phyloP scores from a whole-genome alignment of 2,113 vertebrate species.

The Hyaena hyaena region DNA sequence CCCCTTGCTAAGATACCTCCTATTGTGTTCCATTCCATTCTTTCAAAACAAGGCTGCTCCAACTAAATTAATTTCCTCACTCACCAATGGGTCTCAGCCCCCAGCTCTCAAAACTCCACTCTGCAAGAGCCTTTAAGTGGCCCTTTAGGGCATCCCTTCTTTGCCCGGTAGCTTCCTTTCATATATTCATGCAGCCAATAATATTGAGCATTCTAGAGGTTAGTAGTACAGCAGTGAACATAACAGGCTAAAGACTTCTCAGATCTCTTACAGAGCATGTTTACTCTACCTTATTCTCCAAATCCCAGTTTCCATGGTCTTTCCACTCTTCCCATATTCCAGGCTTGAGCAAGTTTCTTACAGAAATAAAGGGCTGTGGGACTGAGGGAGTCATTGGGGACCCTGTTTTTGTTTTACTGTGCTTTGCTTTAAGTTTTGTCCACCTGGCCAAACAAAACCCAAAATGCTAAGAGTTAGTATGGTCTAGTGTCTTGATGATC shows the following conservation, averaged over 20 bases:
- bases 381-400: background rate
- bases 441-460: background rate
- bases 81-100: background rate
- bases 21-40: background rate
- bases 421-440: background rate
- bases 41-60: background rate
- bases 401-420: conserved; percentile 15
- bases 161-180: background rate
- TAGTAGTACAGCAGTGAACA: background rate
- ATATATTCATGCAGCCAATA: background rate
- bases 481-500: background rate
- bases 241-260: background rate
- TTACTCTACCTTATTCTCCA: background rate
- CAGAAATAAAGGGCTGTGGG: background rate
- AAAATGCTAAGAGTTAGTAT: background rate
- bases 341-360: background rate
- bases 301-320: background rate
- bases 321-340: background rate
- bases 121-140: background rate
- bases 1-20: background rate
- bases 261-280: background rate
- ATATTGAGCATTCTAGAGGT: background rate
- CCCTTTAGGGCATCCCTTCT: background rate
- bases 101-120: background rate
- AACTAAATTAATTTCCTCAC: background rate